These are phyloP conservation scores for Plectrocnemia conspersa DNA, from an alignment of 1,140 invertebrate species.

Conservation along the genomic window DNA sequence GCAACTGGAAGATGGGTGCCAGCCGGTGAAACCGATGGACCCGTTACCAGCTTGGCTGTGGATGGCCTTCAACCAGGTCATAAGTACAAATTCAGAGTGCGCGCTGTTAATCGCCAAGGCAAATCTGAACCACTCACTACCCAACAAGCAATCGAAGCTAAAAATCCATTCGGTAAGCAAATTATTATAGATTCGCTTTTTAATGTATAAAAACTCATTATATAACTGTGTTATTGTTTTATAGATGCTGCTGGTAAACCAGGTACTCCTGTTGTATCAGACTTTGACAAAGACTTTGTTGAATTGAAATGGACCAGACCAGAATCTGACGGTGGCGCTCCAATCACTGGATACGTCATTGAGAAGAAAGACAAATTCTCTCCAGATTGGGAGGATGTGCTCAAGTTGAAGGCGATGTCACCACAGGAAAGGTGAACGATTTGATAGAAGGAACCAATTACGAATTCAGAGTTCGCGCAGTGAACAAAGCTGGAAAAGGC, in stretches of 20 bases:
- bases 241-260: slow-evolving; percentile 72
- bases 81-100: slow-evolving; percentile 94
- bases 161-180: slow-evolving; percentile 87
- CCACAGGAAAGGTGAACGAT: slow-evolving; percentile 76
- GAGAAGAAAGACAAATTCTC: slow-evolving; percentile 93
- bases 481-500: slow-evolving; percentile 91
- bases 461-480: slow-evolving; percentile 89
- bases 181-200: background rate
- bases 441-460: slow-evolving; percentile 87
- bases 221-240: slow-evolving; percentile 22
- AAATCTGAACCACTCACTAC: slow-evolving; percentile 90
- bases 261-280: slow-evolving; percentile 81
- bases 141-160: slow-evolving; percentile 87
- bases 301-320: slow-evolving; percentile 91
- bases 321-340: slow-evolving; percentile 78
- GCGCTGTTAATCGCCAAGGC: slow-evolving; percentile 93
- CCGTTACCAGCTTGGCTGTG: slow-evolving; percentile 65
- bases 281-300: slow-evolving; percentile 92
- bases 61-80: slow-evolving; percentile 81
- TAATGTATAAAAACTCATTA: slow-evolving; percentile 5
- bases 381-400: slow-evolving; percentile 85
- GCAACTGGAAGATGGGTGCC: slow-evolving; percentile 89
- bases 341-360: slow-evolving; percentile 89
- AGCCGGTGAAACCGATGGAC: slow-evolving; percentile 82
- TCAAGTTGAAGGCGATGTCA: slow-evolving; percentile 76